These are phyloP conservation scores for Etheostoma perlongum DNA, from an alignment of 2,797 vertebrate species.

Conservation along the genomic window DNA sequence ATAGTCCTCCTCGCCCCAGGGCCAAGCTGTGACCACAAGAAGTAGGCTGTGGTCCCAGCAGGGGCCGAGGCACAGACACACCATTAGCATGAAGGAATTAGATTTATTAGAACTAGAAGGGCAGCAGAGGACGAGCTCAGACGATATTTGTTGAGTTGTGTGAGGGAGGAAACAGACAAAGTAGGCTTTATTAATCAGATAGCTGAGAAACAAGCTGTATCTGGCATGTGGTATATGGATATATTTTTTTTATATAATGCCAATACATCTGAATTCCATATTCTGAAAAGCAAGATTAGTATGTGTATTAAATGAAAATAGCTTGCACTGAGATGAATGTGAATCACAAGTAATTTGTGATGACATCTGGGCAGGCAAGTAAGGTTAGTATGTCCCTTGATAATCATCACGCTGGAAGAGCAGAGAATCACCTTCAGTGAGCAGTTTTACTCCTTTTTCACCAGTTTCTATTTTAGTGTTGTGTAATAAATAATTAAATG, in stretches of 20 bases:
- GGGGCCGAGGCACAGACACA: conserved; percentile 88
- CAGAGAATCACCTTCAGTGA: background rate
- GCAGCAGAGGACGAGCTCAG: conserved; percentile 83
- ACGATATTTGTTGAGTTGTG: conserved; percentile 53
- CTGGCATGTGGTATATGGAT: background rate
- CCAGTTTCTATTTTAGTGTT: background rate
- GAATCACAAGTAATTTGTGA: background rate
- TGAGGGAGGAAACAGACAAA: conserved; percentile 32
- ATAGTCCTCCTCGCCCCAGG: conserved; percentile 69
- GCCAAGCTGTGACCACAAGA: conserved; percentile 86
- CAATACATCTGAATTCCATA: background rate
- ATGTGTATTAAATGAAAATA: background rate
- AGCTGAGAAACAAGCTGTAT: conserved; percentile 2
- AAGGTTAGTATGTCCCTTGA: background rate
- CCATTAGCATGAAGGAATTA: conserved; percentile 92
- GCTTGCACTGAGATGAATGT: background rate
- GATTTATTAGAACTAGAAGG: conserved; percentile 87
- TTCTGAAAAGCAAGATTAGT: background rate
- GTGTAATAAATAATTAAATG: conserved; percentile 4
- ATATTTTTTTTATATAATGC: background rate
- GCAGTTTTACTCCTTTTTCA: background rate
- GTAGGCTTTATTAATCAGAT: conserved; percentile 11
- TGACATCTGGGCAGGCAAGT: background rate
- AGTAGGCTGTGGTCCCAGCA: conserved; percentile 83
- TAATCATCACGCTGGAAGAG: background rate